Base-by-base conservation (phyloP, 2,797 vertebrate species). In the Diplodus sargus region DNA sequence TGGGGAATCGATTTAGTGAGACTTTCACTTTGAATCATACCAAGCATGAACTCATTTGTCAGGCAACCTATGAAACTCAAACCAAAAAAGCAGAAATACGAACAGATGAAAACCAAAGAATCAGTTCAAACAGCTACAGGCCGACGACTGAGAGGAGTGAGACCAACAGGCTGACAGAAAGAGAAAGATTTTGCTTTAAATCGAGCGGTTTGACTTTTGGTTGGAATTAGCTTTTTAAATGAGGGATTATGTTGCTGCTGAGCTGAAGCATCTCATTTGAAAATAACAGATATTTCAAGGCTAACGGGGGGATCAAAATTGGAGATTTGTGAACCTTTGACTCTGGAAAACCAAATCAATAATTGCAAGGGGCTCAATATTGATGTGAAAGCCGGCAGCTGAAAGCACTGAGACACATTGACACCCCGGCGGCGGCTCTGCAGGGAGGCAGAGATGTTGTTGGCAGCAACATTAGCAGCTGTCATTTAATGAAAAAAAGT, bases 281-380 rank as follows among this genome's bases (percentile, higher is more conserved):
- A 30, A 61, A 25, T 4, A 45, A 14, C 6, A 15, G 2, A 3
- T 42, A 18, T 12, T 15, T 60, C 16, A 30, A 15, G 43, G 43
- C 28, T 12, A 10, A 15, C 3, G 23, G 25, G 2, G 6, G 20
- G 3, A 12, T 22, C 9, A 0, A 4, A 23, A 30, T 10, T n/a
- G 16, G 9, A 30, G 3, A 16, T 56, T 4, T 25, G 6, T 18
- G n/a, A 28, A 39, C 25, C 39, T 51, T 34, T 56, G 28, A 48
- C n/a, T 53, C 69, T 53, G 34, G 39, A 51, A 42, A 68, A 22
- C 0, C 13, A 2, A 65, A 65, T 79, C 78, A 64, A 78, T 63
- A 42, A 45, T 58, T 75, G 56, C 20, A 57, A 58, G 69, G 57
- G 12, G 4, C 49, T 74, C 23, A 56, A 5, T 68, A 67, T 72